Base-by-base conservation (phyloP, 2,797 vertebrate genomes). In the Thripadectes ignobilis region DNA sequence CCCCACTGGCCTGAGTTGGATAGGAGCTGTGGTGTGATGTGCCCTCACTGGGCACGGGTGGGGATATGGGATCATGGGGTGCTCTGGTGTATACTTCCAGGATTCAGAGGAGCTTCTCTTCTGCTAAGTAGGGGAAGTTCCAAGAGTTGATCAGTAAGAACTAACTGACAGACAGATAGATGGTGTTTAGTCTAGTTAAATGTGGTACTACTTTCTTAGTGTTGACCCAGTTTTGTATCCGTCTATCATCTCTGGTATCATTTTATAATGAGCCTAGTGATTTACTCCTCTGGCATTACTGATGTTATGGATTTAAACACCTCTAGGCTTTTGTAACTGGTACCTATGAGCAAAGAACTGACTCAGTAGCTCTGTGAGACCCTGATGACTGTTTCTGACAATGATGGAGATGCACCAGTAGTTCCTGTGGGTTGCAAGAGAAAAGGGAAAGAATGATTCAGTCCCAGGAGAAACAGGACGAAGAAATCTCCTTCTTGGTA, bases 21-120 rank as follows among this genome's bases (percentile, higher is more conserved):
- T 2, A 23, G 59, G 76, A 72, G 52, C 48, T 87, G 23, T 57
- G 45, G 7, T 38, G 18, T 65, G 52, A 29, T 32, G 52, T 59
- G 19, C 23, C 52, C 57, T 83, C 32, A 10, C 21, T 58, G 45
- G 43, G 17, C 45, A 3, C 0, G 0, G 7, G 0, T 73, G 38
- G 43, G 29, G 22, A 26, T 23, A 1, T 59, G 30, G 66, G 46
- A 54, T 51, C 12, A 4, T 5, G 10, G 71, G 11, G 10, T 68
- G 8, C 26, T 59, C 16, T 46, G 22, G 2, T 54, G 23, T 68
- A 26, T 66, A 12, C 51, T 41, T 74, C 32, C 39, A 29, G 46
- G 46, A 59, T 59, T 59, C 34, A 39, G 65, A 82, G 73, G 30
- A 93, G 38, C 69, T 81, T 78, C 65, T 74, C 9, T 10, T 14